A percentile compares a stretch with the other conserved stretches of the same genome.
phyloP scores from a whole-genome alignment of 1,140 invertebrate species.

The Sitobion miscanthi region DNA sequence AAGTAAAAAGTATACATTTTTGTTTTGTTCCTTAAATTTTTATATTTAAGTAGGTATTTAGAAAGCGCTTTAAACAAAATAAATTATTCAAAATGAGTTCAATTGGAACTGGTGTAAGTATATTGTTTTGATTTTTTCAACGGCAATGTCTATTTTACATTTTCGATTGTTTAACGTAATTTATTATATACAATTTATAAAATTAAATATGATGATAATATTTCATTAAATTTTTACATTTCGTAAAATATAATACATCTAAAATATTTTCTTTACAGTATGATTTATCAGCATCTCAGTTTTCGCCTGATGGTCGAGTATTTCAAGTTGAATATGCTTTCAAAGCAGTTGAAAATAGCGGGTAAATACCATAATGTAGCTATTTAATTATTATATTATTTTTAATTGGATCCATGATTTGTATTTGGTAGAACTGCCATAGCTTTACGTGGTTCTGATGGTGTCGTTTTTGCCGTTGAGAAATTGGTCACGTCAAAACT shows the following conservation, averaged over 20 bases:
- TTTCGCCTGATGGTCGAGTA: slow-evolving; percentile 97
- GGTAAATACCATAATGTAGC: slow-evolving; percentile 68
- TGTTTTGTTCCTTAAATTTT: background rate
- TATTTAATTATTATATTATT: slow-evolving; percentile 33
- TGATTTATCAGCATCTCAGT: slow-evolving; percentile 98
- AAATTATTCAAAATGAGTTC: slow-evolving; percentile 80
- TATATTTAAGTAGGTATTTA: background rate
- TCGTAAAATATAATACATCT: slow-evolving; percentile 58
- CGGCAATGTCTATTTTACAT: background rate
- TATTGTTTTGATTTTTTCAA: slow-evolving; percentile 57
- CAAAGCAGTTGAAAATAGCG: slow-evolving; percentile 99
- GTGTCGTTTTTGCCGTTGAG: slow-evolving; percentile 96
- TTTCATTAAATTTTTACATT: background rate
- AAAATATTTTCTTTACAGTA: slow-evolving; percentile 74
- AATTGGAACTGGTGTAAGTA: slow-evolving; percentile 91
- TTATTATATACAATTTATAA: background rate
- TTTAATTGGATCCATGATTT: slow-evolving; percentile 37
- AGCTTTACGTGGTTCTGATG: slow-evolving; percentile 93
- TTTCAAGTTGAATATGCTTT: slow-evolving; percentile 99
- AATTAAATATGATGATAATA: background rate
- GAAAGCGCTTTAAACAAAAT: background rate
- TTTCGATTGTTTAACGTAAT: background rate
- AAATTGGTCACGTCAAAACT: slow-evolving; percentile 97
- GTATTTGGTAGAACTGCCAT: slow-evolving; percentile 78
- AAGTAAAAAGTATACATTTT: background rate